A percentile compares a stretch with the other conserved stretches of the same genome.
phyloP scores from a whole-genome alignment of 2,113 vertebrate species.

The Myotis yumanensis region DNA sequence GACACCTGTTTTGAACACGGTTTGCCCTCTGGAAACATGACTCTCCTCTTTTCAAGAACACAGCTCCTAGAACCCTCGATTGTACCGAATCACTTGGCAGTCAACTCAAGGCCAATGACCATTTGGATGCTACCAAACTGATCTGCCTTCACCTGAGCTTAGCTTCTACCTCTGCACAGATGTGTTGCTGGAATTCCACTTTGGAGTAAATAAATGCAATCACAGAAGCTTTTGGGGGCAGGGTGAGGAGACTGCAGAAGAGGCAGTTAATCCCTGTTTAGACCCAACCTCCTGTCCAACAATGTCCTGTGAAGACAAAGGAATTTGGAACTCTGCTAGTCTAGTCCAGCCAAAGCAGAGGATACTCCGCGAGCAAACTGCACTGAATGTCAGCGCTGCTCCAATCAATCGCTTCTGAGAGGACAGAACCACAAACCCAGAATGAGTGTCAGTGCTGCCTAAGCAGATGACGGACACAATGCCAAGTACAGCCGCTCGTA shows the following conservation, averaged over 20 bases:
- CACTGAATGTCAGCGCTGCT: not conserved
- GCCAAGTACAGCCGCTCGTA: rapidly evolving
- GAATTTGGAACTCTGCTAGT: not conserved
- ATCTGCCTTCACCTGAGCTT: not conserved
- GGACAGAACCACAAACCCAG: not conserved
- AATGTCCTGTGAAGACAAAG: not conserved
- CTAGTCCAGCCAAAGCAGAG: not conserved
- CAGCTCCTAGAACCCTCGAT: not conserved
- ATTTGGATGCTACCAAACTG: too few relatives aligned
- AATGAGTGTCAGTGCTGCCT: not conserved
- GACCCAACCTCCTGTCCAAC: not conserved
- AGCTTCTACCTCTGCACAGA: not conserved
- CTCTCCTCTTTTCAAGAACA: not conserved
- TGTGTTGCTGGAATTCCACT: not conserved
- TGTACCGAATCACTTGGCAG: not conserved
- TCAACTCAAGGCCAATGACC: not conserved
- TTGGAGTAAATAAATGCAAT: not conserved
- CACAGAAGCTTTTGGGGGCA: not conserved
- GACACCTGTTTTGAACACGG: not conserved
- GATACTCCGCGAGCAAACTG: rapidly evolving
- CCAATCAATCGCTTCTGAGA: not conserved
- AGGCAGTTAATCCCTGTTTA: not conserved
- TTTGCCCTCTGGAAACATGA: not conserved
- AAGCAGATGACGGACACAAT: not conserved
- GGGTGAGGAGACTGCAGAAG: not conserved